These are phyloP conservation scores for Amniataba percoides DNA, from an alignment of 2,797 vertebrate genomes.

Conservation along the genomic window DNA sequence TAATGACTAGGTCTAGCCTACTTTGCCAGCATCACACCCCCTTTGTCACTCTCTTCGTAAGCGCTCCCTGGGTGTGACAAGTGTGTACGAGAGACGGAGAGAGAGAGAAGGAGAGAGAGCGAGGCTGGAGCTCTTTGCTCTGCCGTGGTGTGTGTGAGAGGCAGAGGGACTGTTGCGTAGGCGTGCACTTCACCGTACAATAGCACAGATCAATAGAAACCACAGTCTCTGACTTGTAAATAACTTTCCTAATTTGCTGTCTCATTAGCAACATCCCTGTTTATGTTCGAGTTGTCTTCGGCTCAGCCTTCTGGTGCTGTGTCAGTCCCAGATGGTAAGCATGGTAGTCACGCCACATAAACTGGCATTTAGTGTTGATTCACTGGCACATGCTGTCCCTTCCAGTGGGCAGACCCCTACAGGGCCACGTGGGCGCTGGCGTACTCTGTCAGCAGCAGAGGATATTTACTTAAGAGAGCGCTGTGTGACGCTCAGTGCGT, in stretches of 20 bases:
- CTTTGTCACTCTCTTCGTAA: slow-evolving; percentile 56
- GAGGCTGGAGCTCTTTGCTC: slow-evolving; percentile 12
- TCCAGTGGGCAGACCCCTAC: slow-evolving; percentile 57
- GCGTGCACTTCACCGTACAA: slow-evolving; percentile 13
- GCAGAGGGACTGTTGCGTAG: neutral
- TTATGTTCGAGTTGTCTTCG: slow-evolving; percentile 64
- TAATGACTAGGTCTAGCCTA: slow-evolving; percentile 74
- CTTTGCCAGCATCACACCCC: slow-evolving; percentile 59
- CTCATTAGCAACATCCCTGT: slow-evolving; percentile 73
- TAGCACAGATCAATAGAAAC: slow-evolving; percentile 60
- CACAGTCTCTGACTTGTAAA: slow-evolving; percentile 67
- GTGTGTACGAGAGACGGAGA: slow-evolving; percentile 36
- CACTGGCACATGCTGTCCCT: slow-evolving; percentile 66
- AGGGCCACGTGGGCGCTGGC: slow-evolving; percentile 37
- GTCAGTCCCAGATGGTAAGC: slow-evolving; percentile 79
- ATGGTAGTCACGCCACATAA: slow-evolving; percentile 75
- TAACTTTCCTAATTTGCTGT: slow-evolving; percentile 77
- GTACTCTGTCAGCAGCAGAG: slow-evolving; percentile 25
- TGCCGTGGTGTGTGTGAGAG: neutral
- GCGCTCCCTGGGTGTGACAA: slow-evolving; percentile 55
- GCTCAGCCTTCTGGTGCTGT: slow-evolving; percentile 73
- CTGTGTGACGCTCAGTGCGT: slow-evolving; percentile 7
- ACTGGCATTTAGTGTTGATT: slow-evolving; percentile 76
- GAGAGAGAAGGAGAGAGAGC: slow-evolving; percentile 8
- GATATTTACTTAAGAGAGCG: slow-evolving; percentile 7